Evolutionary conservation across 2,113 vertebrate genomes (phyloP).

Genomic region (Mus spicilegus): DNA sequence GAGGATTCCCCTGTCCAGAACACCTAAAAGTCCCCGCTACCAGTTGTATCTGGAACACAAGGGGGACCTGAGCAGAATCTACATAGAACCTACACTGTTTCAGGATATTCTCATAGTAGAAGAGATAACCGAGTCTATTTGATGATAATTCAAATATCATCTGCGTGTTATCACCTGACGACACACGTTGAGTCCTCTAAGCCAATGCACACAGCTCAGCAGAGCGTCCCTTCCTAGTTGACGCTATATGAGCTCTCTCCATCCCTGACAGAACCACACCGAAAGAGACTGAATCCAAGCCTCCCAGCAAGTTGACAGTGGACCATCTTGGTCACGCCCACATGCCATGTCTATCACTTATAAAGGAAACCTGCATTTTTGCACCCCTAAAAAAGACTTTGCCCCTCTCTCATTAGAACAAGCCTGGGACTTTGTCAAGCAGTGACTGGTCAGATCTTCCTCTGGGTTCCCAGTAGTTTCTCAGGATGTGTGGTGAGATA

Average conservation of each 20-base stretch:
- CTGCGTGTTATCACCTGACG: constrained; percentile 60
- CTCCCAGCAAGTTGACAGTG: neutral
- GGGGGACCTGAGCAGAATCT: neutral
- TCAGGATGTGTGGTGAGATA: no score
- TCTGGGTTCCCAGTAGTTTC: fast-evolving
- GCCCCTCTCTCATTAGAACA: neutral
- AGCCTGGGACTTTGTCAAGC: neutral
- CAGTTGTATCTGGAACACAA: neutral
- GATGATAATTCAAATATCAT: constrained; percentile 63
- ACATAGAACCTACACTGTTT: neutral
- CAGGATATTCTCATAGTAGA: neutral
- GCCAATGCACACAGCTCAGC: constrained; percentile 24
- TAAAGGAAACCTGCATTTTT: neutral
- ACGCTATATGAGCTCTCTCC: constrained; percentile 60
- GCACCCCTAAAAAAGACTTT: neutral
- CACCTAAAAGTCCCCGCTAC: neutral
- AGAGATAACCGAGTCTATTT: neutral
- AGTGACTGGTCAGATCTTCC: neutral
- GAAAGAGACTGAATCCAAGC: neutral
- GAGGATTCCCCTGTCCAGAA: neutral
- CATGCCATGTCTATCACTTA: fast-evolving
- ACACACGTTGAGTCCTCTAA: constrained; percentile 44
- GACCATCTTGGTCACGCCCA: neutral
- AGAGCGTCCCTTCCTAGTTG: constrained; percentile 60
- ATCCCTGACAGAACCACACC: constrained; percentile 20